phyloP scores from a whole-genome alignment of 2,797 vertebrate genomes.

The Thalassophryne amazonica region DNA sequence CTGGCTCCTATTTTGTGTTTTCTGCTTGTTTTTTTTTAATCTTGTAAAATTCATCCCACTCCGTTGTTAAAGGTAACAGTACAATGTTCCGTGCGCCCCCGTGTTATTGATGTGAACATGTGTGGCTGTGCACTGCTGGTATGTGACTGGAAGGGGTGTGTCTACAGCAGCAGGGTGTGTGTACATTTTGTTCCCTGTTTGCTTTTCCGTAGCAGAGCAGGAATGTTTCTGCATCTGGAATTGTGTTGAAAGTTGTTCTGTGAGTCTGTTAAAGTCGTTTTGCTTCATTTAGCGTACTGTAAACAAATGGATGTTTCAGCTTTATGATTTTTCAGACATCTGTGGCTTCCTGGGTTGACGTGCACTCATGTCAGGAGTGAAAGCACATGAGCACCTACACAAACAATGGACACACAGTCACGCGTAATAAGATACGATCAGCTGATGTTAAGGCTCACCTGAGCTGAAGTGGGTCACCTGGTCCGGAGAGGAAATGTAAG shows the following conservation, averaged over 20 bases:
- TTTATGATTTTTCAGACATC: conserved; percentile 8
- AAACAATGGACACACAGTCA: neutral
- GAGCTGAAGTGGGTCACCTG: conserved; percentile 40
- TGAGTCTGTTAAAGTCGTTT: conserved; percentile 2
- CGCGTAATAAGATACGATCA: conserved; percentile 13
- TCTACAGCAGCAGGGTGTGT: conserved; percentile 12
- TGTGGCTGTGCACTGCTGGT: conserved; percentile 44
- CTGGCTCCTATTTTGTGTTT: conserved; percentile 14
- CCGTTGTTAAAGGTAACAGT: conserved; percentile 33
- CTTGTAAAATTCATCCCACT: conserved; percentile 33
- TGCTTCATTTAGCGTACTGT: neutral
- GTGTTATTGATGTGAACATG: conserved; percentile 38
- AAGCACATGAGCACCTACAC: neutral
- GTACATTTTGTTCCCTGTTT: conserved; percentile 16
- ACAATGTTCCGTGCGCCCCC: conserved; percentile 57
- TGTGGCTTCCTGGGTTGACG: neutral
- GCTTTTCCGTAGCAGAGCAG: conserved; percentile 23
- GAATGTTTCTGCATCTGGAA: conserved; percentile 16
- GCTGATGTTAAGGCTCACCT: conserved; percentile 6
- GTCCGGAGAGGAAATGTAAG: conserved; percentile 9
- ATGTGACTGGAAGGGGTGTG: conserved; percentile 47
- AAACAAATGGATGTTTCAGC: conserved; percentile 4
- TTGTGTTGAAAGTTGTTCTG: neutral
- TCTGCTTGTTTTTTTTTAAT: conserved; percentile 36
- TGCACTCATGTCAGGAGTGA: neutral